These are phyloP conservation scores for Hanleya hanleyi DNA, from an alignment of 2,888 invertebrate genomes.

Conservation along the genomic window DNA sequence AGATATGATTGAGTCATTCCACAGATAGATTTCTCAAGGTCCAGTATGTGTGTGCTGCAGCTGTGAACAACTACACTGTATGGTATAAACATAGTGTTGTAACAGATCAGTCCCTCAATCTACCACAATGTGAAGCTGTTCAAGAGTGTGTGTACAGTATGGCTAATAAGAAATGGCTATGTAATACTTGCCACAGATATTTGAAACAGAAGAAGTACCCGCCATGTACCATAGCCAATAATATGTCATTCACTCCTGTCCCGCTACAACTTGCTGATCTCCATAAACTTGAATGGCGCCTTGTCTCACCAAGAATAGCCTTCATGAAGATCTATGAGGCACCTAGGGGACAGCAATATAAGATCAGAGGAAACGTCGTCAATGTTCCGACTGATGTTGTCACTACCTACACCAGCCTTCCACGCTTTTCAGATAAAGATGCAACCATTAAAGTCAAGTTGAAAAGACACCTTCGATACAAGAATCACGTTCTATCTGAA, in stretches of 20 bases:
- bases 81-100: not conserved
- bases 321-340: conserved; percentile 68
- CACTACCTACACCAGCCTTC: conserved; percentile 10
- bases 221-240: conserved; percentile 27
- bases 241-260: conserved; percentile 25
- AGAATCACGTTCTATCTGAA: conserved; percentile 31
- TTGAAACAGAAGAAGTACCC: conserved; percentile 7
- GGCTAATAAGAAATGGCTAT: not conserved
- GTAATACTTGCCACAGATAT: not conserved
- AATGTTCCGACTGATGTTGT: not conserved
- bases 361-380: not conserved
- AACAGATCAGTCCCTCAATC: not conserved
- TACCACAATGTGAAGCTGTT: not conserved
- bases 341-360: not conserved
- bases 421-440: conserved; percentile 22
- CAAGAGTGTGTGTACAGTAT: not conserved
- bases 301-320: conserved; percentile 63
- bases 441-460: conserved; percentile 33
- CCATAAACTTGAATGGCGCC: conserved; percentile 62
- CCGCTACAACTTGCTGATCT: conserved; percentile 30
- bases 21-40: not conserved
- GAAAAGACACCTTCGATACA: conserved; percentile 32
- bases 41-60: too few species aligned
- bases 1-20: not conserved
- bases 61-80: not conserved